Evolutionary conservation across 2,113 vertebrate species (phyloP).

Genomic region (Eretmochelys imbricata): DNA sequence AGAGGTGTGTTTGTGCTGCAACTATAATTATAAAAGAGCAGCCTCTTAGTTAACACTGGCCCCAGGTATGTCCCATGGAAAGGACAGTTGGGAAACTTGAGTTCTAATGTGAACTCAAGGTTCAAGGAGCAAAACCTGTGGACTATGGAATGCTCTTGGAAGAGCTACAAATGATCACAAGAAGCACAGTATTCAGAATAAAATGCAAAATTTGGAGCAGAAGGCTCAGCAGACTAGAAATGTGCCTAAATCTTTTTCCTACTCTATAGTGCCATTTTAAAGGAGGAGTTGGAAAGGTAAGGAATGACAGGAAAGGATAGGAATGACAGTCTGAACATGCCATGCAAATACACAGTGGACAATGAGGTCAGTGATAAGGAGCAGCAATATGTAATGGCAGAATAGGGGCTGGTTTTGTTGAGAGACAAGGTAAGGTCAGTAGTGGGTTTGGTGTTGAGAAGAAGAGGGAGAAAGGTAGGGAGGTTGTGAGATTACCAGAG

Average conservation of each 20-base stretch:
- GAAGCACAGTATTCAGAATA: too few species aligned
- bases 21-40: too few species aligned
- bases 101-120: too few species aligned
- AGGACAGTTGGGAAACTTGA: too few species aligned
- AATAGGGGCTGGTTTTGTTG: not conserved
- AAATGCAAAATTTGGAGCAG: too few species aligned
- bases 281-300: not conserved
- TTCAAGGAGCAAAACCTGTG: not conserved
- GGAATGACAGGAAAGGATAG: not conserved
- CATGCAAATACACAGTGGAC: not conserved
- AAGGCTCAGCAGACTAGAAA: too few species aligned
- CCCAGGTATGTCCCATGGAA: too few species aligned
- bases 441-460: not conserved
- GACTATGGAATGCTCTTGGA: too few species aligned
- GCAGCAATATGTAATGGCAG: not conserved
- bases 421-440: not conserved
- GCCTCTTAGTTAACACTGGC: too few species aligned
- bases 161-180: too few species aligned
- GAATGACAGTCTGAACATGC: not conserved
- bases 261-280: not conserved
- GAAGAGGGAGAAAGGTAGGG: not conserved
- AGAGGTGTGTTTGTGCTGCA: too few species aligned
- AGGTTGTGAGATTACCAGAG: not conserved
- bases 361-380: not conserved
- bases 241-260: not conserved